These are phyloP conservation scores for Ifrita kowaldi DNA, from an alignment of 2,113 vertebrate genomes.

Conservation along the genomic window DNA sequence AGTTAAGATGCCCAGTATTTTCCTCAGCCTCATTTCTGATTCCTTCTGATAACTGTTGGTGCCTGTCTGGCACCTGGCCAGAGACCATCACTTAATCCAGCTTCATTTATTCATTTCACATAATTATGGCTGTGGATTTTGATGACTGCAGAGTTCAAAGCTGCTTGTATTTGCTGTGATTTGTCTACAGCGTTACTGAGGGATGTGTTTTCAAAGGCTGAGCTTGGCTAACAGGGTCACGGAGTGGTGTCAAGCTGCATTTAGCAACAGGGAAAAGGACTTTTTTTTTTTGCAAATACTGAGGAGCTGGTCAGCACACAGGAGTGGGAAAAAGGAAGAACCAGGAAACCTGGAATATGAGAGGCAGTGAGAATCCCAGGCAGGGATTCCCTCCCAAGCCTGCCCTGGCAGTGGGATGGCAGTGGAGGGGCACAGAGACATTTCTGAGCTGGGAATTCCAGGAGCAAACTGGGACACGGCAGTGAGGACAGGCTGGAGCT, in stretches of 20 bases:
- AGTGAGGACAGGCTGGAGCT: not conserved
- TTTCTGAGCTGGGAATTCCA: not conserved
- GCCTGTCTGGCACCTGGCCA: not conserved
- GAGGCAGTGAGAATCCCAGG: not conserved
- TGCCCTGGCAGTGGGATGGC: not conserved
- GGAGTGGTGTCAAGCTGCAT: not conserved
- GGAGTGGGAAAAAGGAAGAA: not conserved
- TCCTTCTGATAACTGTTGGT: not conserved
- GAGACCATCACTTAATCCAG: not conserved
- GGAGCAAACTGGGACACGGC: fast-evolving
- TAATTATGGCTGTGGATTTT: not conserved
- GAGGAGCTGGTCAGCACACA: not conserved
- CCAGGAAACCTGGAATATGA: not conserved
- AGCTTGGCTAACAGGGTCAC: not conserved
- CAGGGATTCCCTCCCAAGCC: not conserved
- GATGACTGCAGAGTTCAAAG: not conserved
- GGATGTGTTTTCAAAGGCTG: not conserved
- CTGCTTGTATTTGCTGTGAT: not conserved
- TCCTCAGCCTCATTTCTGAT: not conserved
- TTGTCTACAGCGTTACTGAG: not conserved
- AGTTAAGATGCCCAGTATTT: not conserved
- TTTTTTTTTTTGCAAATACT: not conserved
- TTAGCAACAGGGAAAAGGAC: not conserved
- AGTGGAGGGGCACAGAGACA: not conserved
- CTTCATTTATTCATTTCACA: not conserved